Percentiles rank a stretch among this genome's conserved stretches.
These are phyloP conservation scores for Meteorus sp. DNA, from an alignment of 1,140 invertebrate genomes.

Conservation along the genomic window DNA sequence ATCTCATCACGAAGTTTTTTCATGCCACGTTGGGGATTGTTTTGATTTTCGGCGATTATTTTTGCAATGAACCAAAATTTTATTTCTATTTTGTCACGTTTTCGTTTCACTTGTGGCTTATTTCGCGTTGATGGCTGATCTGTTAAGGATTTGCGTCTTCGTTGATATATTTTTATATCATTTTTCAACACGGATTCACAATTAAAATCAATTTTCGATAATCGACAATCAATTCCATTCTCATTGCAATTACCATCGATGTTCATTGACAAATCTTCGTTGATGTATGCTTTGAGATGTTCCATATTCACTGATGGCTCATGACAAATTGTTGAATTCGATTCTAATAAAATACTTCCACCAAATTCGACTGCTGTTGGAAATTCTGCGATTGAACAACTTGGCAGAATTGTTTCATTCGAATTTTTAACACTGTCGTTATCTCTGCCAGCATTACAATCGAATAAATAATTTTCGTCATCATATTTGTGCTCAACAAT, in stretches of 20 bases:
- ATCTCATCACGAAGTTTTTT: slow-evolving; percentile 38
- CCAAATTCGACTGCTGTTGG: slow-evolving; percentile 50
- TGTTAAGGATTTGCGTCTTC: neutral
- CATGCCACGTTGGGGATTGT: slow-evolving; percentile 36
- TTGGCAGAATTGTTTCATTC: slow-evolving; percentile 53
- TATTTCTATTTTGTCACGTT: slow-evolving; percentile 41
- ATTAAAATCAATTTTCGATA: slow-evolving; percentile 40
- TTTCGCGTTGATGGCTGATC: too few relatives aligned
- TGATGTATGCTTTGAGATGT: slow-evolving; percentile 39
- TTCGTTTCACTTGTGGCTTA: slow-evolving; percentile 21
- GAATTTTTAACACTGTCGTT: too few relatives aligned
- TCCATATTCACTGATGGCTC: slow-evolving; percentile 37
- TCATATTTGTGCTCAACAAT: slow-evolving; percentile 42
- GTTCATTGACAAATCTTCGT: slow-evolving; percentile 32
- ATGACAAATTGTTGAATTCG: slow-evolving; percentile 43
- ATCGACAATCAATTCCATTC: slow-evolving; percentile 38
- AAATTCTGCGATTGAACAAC: slow-evolving; percentile 62
- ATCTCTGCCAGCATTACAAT: slow-evolving; percentile 40
- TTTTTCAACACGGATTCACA: slow-evolving; percentile 37
- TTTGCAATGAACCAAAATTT: slow-evolving; percentile 44
- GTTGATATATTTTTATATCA: slow-evolving; percentile 11
- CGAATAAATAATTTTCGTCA: slow-evolving; percentile 32
- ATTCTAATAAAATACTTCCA: slow-evolving; percentile 47
- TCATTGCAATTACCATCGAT: slow-evolving; percentile 38
- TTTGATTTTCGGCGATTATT: slow-evolving; percentile 39